phyloP scores from a whole-genome alignment of 2,888 invertebrate genomes.

The Ephialtes manifestator region DNA sequence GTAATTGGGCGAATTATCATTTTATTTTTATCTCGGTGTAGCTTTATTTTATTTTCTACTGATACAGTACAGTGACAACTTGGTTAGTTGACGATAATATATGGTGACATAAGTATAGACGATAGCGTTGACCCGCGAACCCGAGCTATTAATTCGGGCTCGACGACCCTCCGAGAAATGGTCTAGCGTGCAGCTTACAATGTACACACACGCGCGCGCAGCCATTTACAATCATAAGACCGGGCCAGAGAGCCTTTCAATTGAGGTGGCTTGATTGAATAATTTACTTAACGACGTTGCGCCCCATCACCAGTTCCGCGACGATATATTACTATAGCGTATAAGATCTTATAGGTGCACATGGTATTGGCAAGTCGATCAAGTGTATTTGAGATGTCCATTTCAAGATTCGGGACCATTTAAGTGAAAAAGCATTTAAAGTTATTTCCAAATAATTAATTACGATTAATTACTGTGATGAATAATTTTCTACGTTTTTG shows the following conservation, averaged over 20 bases:
- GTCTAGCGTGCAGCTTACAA: neutral
- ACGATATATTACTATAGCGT: constrained; percentile 1
- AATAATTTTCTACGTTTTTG: no score
- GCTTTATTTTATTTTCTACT: neutral
- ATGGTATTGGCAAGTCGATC: neutral
- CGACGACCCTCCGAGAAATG: constrained; percentile 25
- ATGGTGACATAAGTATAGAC: constrained; percentile 9
- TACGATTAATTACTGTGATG: no score
- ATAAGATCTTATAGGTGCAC: neutral
- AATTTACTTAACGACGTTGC: constrained; percentile 64
- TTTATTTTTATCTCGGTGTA: no score
- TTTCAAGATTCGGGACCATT: neutral
- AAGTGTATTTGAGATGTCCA: neutral
- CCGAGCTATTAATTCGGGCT: constrained; percentile 43
- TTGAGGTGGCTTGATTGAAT: constrained; percentile 62
- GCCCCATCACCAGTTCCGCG: constrained; percentile 40
- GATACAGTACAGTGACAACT: neutral
- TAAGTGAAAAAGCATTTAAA: neutral
- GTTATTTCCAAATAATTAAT: no score
- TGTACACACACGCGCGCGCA: constrained; percentile 9
- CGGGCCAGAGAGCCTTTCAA: constrained; percentile 18
- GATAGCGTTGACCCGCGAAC: constrained; percentile 48
- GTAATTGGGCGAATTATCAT: neutral
- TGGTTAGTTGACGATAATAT: constrained; percentile 26
- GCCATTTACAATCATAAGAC: constrained; percentile 11